Conservation (phyloP, 64 coral and sea anemone species). For the Montipora cactus region DNA sequence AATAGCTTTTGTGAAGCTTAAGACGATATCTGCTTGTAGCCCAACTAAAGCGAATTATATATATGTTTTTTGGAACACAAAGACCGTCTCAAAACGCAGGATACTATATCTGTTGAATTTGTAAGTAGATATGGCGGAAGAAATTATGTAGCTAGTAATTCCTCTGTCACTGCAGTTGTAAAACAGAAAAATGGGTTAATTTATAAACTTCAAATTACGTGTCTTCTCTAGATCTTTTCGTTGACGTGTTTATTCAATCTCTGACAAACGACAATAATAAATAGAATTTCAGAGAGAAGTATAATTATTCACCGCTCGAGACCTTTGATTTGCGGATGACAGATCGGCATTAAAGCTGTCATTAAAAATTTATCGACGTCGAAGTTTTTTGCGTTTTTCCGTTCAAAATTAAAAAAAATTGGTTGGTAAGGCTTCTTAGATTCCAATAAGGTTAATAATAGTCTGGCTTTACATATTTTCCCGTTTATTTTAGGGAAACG, state of each 20-base stretch:
- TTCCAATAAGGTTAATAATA: not conserved
- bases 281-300: not conserved
- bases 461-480: not conserved
- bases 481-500: not conserved
- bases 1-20: not conserved
- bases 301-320: not conserved
- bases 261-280: not conserved
- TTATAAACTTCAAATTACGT: not conserved
- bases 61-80: not conserved
- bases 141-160: not conserved
- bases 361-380: slow-evolving; percentile 42
- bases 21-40: not conserved
- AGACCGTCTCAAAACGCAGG: not conserved
- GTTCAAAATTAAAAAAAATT: not conserved
- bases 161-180: not conserved
- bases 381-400: slow-evolving; percentile 37
- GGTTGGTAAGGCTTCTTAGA: not conserved
- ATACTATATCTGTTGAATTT: not conserved
- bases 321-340: not conserved
- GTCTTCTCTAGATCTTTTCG: not conserved
- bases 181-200: not conserved
- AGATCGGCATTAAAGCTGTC: slow-evolving; percentile 28
- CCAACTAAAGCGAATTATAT: not conserved
- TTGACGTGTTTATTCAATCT: slow-evolving; percentile 5
- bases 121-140: not conserved